These are phyloP conservation scores for Drosophila testacea DNA, from an alignment of 2,888 invertebrate genomes.

Conservation along the genomic window DNA sequence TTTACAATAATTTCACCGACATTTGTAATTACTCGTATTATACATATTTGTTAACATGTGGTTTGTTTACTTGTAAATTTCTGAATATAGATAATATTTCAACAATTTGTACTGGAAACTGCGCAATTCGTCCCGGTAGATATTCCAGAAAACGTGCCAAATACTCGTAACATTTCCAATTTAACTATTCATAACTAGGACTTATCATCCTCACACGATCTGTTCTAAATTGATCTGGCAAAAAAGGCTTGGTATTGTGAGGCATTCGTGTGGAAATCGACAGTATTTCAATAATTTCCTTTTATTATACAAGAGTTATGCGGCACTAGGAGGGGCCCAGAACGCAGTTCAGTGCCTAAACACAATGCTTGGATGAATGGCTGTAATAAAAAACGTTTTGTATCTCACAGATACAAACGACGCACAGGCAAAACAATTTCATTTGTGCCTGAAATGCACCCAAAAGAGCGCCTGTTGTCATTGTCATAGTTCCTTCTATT, in stretches of 20 bases:
- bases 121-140: neutral
- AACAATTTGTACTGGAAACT: neutral
- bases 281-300: slow-evolving; percentile 65
- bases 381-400: slow-evolving; percentile 41
- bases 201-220: slow-evolving; percentile 47
- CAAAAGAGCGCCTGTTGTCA: slow-evolving; percentile 50
- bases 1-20: no score
- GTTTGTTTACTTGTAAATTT: no score
- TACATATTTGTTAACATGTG: no score
- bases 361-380: slow-evolving; percentile 42
- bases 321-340: slow-evolving; percentile 14
- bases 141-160: neutral
- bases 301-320: slow-evolving; percentile 49
- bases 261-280: slow-evolving; percentile 68
- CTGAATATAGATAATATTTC: no score
- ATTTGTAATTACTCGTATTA: no score
- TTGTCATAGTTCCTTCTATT: slow-evolving; percentile 19
- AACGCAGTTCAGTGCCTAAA: slow-evolving; percentile 54
- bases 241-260: slow-evolving; percentile 40
- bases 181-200: slow-evolving; percentile 28
- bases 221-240: slow-evolving; percentile 20
- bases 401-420: slow-evolving; percentile 31
- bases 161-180: slow-evolving; percentile 22
- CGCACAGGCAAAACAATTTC: slow-evolving; percentile 61
- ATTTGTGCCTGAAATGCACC: slow-evolving; percentile 62